A percentile compares a stretch with the other conserved stretches of the same genome.
Conservation (phyloP, 1,140 invertebrate species). For the Homalodisca vitripennis region DNA sequence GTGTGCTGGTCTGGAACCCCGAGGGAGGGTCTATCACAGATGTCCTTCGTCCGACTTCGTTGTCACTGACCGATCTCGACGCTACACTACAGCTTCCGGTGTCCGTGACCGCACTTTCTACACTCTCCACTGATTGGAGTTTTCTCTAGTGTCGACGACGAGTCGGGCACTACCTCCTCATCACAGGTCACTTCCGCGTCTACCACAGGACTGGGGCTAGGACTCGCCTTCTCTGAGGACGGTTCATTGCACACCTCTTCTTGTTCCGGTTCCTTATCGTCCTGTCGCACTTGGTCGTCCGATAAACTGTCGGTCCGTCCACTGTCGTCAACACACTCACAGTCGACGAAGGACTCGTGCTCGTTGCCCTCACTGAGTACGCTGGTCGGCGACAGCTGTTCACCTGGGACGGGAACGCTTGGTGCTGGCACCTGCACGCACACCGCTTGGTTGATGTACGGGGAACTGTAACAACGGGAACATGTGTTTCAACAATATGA, state of each 20-base stretch:
- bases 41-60: conserved; percentile 12
- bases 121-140: conserved; percentile 13
- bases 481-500: no score
- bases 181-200: no score
- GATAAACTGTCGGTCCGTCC: conserved; percentile 20
- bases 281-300: background rate
- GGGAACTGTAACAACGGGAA: no score
- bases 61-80: background rate
- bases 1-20: conserved; percentile 24
- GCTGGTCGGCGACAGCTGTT: conserved; percentile 17
- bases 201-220: no score
- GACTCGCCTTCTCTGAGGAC: background rate
- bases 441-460: conserved; percentile 40
- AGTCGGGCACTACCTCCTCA: conserved; percentile 1
- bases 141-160: conserved; percentile 4
- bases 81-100: background rate
- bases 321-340: conserved; percentile 18
- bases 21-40: conserved; percentile 28
- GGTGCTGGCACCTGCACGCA: conserved; percentile 3
- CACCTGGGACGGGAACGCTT: background rate
- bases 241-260: conserved; percentile 13
- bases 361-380: conserved; percentile 24
- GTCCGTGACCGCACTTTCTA: conserved; percentile 26
- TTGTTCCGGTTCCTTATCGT: background rate
- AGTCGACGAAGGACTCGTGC: conserved; percentile 30